Percentiles rank a stretch among this genome's conserved stretches.
phyloP scores from a whole-genome alignment of 2,888 invertebrate genomes.

The Sesia apiformis region DNA sequence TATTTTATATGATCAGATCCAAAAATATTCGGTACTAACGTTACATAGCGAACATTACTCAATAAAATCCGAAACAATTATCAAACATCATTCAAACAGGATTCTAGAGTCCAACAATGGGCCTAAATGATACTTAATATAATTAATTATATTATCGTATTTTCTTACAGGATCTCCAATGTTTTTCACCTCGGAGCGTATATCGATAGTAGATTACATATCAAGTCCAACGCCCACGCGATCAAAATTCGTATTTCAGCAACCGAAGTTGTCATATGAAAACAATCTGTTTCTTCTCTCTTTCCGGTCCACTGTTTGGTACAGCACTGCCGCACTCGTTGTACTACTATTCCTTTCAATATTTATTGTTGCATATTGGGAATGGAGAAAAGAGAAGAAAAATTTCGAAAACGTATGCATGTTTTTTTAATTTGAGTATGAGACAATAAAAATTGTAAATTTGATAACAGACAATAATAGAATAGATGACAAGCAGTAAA shows the following conservation, averaged over 20 bases:
- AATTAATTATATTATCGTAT: background rate
- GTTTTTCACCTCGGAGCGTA: conserved; percentile 77
- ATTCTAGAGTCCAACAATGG: no score
- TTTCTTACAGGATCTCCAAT: conserved; percentile 73
- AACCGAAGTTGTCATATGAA: conserved; percentile 82
- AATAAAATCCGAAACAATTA: no score
- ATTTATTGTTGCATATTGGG: conserved; percentile 46
- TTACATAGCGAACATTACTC: no score
- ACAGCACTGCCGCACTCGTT: conserved; percentile 63
- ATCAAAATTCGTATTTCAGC: conserved; percentile 81
- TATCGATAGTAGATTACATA: conserved; percentile 78
- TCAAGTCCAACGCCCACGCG: conserved; percentile 79
- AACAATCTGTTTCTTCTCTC: conserved; percentile 82
- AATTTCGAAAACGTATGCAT: conserved; percentile 15
- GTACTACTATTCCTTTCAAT: conserved; percentile 53
- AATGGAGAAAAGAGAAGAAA: conserved; percentile 42
- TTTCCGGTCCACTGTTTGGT: conserved; percentile 79
- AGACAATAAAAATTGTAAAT: background rate
- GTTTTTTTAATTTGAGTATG: background rate
- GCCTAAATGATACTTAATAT: no score
- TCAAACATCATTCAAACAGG: no score
- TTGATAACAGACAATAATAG: background rate
- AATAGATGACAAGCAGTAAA: background rate
- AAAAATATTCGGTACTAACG: no score
- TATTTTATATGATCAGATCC: no score